phyloP scores from a whole-genome alignment of 2,113 vertebrate species.

The Uria aalge region DNA sequence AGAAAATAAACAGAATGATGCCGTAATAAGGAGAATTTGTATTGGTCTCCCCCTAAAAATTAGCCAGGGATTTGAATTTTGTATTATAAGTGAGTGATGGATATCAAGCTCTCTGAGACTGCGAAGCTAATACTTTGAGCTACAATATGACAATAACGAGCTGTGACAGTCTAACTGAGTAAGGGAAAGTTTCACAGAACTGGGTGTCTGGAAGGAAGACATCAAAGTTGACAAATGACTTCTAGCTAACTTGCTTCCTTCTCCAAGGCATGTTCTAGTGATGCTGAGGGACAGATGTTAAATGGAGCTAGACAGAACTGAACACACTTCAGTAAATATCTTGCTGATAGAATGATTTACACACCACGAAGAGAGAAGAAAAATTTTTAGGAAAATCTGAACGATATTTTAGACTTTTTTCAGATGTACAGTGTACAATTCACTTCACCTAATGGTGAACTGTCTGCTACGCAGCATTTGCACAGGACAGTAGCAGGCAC shows the following conservation, averaged over 20 bases:
- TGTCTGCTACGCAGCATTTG: not conserved
- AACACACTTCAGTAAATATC: slow-evolving; percentile 6
- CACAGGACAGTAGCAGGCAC: not conserved
- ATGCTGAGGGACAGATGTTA: slow-evolving; percentile 57
- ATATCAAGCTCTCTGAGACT: not conserved
- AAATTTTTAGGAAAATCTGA: not conserved
- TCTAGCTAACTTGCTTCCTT: slow-evolving; percentile 29
- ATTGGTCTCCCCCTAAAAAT: not conserved
- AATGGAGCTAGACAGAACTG: slow-evolving; percentile 37
- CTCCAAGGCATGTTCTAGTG: slow-evolving; percentile 32
- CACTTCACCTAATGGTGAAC: not conserved
- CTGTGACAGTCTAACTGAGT: slow-evolving; percentile 44
- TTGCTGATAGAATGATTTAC: slow-evolving; percentile 11
- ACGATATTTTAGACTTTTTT: not conserved
- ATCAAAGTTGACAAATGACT: slow-evolving; percentile 37
- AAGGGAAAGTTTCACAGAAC: slow-evolving; percentile 40
- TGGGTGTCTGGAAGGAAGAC: slow-evolving; percentile 7
- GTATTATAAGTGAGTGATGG: not conserved
- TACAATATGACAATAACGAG: not conserved
- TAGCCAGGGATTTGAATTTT: not conserved
- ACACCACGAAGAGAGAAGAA: not conserved
- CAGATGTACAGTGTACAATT: not conserved
- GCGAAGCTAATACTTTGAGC: not conserved
- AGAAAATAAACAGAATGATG: not conserved
- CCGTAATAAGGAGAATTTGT: not conserved